Evolutionary conservation across 2,888 invertebrate genomes (phyloP).

Genomic region (Zhengitettix transpicula): DNA sequence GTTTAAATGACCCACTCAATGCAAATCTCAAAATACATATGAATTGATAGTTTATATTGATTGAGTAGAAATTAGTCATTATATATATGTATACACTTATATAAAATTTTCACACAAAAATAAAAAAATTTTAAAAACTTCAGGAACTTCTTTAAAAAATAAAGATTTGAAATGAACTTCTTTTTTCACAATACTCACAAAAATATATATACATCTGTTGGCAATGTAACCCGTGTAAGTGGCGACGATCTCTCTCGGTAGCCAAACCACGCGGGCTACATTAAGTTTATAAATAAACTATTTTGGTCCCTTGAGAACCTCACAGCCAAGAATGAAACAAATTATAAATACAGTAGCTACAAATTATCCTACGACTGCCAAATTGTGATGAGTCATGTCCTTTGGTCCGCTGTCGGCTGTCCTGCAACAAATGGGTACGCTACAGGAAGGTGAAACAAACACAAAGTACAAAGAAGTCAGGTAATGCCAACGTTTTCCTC

Average conservation of each 20-base stretch:
- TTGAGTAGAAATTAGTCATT: no score
- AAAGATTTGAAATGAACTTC: background rate
- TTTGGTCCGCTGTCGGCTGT: constrained; percentile 8
- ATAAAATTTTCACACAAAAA: background rate
- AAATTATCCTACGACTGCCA: constrained; percentile 9
- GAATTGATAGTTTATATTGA: no score
- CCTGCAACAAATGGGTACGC: background rate
- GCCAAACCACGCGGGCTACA: background rate
- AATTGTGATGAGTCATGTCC: constrained; percentile 6
- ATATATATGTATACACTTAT: no score
- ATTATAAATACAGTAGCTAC: background rate
- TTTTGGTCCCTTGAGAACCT: background rate
- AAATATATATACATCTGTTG: background rate
- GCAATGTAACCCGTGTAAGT: background rate
- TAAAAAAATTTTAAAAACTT: background rate
- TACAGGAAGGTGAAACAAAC: background rate
- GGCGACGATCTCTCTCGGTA: background rate
- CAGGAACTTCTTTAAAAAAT: background rate
- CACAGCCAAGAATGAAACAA: background rate
- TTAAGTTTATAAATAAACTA: background rate
- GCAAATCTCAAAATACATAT: no score
- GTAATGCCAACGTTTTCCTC: background rate
- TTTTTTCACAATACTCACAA: background rate
- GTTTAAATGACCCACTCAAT: no score
- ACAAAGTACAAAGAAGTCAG: no score